Evolutionary conservation across 2,797 vertebrate species (phyloP), one percentile per base, ranked within the genome.

Genomic region (Microhierax caerulescens): DNA sequence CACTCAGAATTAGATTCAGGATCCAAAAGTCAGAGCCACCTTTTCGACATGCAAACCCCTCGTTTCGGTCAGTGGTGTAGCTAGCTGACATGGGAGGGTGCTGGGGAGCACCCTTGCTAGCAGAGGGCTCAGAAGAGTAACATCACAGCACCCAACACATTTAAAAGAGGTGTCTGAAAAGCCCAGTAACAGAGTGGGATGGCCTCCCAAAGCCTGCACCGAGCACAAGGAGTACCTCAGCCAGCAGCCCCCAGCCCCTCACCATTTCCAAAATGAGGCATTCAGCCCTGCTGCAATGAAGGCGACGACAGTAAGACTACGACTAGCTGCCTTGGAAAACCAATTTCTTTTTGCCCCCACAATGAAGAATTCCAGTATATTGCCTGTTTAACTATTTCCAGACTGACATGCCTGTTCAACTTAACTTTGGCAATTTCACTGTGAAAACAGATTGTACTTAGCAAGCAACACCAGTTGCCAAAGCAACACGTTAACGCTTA

Each of bases 361-460:
- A 3, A 32, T 36, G 10, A 87, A 85, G 20, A 27, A 72, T 28
- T 69, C 24, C 73, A 79, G 19, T 39, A 63, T 65, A 79, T 0
- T 0, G 21, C 34, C 63, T 23, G 6, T 61, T 87, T 97, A 97
- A 97, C 96, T 85, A 51, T 88, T 96, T 95, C 92, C 96, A 98
- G 93, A 94, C 61, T 91, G 88, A 78, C 45, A 47, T 7, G 47
- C 36, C 21, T 24, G 50, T 57, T 93, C 16, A 12, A 37, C 69
- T 74, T 75, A 91, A 84, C 87, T 77, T 57, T 65, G 51, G 80
- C 67, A 64, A 75, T 92, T 92, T 79, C 57, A 79, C 60, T 11
- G 27, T 20, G 21, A 97, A 97, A 97, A 84, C 57, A 59, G 84
- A 79, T 17, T 69, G 57, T 61, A 85, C 95, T 94, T 96, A 63